Percentiles rank a stretch among this genome's conserved stretches.
Evolutionary conservation across 2,113 vertebrate genomes (phyloP).

Genomic region (Nothoprocta perdicaria): DNA sequence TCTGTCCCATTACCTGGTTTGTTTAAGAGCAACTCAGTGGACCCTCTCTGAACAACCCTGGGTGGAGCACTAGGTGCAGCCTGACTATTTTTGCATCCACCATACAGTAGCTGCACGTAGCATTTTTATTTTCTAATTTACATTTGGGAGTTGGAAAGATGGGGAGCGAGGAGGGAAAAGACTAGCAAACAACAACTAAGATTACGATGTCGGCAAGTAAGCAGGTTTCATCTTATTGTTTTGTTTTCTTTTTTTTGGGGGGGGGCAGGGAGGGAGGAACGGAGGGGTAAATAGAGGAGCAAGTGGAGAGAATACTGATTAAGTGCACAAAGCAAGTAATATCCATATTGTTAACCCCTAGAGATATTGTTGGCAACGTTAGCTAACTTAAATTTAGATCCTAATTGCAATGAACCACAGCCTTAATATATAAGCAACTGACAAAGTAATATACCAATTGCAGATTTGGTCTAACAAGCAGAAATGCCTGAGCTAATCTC

Average conservation of each 20-base stretch:
- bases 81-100: background rate
- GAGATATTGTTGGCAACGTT: background rate
- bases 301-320: background rate
- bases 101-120: background rate
- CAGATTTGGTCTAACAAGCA: conserved; percentile 18
- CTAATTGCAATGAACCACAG: background rate
- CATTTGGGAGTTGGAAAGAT: background rate
- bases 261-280: no score
- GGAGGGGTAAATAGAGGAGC: no score
- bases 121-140: background rate
- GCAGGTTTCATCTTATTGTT: background rate
- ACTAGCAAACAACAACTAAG: background rate
- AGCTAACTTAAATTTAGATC: background rate
- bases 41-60: background rate
- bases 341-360: background rate
- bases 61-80: background rate
- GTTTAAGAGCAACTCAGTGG: background rate
- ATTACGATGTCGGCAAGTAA: background rate
- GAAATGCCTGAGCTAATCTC: background rate
- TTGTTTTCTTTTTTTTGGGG: background rate
- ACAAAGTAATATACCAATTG: background rate
- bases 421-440: background rate
- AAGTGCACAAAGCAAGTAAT: background rate
- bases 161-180: no score
- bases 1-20: background rate